Evolutionary conservation across 2,888 invertebrate genomes (phyloP), one percentile per base, ranked within the genome.

Genomic region (Gasteruption jaculator): DNA sequence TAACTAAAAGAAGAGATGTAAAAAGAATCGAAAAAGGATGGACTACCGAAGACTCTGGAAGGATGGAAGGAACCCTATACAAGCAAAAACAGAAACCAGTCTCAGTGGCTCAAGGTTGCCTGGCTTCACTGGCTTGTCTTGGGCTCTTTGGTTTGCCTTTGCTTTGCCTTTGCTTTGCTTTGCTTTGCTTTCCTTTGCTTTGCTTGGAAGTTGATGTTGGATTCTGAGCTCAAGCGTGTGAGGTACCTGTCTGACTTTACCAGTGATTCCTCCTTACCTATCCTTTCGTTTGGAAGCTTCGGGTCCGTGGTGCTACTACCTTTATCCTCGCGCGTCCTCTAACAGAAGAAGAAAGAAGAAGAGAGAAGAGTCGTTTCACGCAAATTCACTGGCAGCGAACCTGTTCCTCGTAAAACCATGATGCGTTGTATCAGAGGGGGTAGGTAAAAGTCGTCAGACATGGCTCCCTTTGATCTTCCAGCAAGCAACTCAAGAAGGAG

Each of bases 81-180:
- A 69, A 69, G 61, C 61, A 56, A 56, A 56, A 56, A 65, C 58
- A 61, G 61, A 64, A 64, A 63, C 69, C 70, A 68, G 70, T 70
- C 70, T 68, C 66, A 65, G 60, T 64, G 65, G 65, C 65, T 69
- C 69, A 69, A 70, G 70, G 70, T 66, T 70, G 68, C 49, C 48
- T 43, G 48, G 48, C 45, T 45, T 49, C 38, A 35, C n/a, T 35
- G 35, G 34, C 49, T 38, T 43, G 39, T 36, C 45, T 43, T 31
- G 40, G 43, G 43, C 40, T 12, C 37, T 32, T 37, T 14, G 36
- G 8, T 21, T 16, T 20, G 15, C 27, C 33, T 37, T 31, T 26
- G 14, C 18, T 38, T 31, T 38, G 16, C 27, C 22, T 38, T 24
- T 20, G 21, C 31, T 31, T 38, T 24, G 37, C 27, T 32, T 33